phyloP scores from a whole-genome alignment of 2,113 vertebrate genomes.

The Arothron firmamentum region DNA sequence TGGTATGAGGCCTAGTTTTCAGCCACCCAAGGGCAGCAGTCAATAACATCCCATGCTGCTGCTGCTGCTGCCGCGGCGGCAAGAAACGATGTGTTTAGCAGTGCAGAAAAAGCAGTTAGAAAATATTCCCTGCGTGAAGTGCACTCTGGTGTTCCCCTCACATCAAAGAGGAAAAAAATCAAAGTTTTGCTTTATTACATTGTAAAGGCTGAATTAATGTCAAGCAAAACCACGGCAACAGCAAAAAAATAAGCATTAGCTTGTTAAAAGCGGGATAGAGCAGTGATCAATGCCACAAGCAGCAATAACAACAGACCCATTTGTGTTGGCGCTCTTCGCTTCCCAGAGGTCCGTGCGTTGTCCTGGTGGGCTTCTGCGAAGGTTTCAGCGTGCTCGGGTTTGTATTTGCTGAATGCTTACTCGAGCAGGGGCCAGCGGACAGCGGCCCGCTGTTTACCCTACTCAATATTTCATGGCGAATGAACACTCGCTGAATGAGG shows the following conservation, averaged over 20 bases:
- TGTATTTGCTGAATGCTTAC: slow-evolving; percentile 60
- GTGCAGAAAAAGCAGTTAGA: slow-evolving; percentile 6
- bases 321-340: slow-evolving; percentile 15
- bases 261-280: background rate
- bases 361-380: slow-evolving; percentile 29
- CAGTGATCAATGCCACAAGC: slow-evolving; percentile 17
- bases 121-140: slow-evolving; percentile 33
- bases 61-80: slow-evolving; percentile 1
- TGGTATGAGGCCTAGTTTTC: slow-evolving; percentile 63
- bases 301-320: slow-evolving; percentile 15
- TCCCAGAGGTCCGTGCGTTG: slow-evolving; percentile 51
- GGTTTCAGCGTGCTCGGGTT: slow-evolving; percentile 59
- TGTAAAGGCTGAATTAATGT: background rate
- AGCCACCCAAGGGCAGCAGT: slow-evolving; percentile 71
- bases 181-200: background rate
- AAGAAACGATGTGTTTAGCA: slow-evolving; percentile 7
- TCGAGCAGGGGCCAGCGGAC: slow-evolving; percentile 60
- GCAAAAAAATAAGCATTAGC: background rate
- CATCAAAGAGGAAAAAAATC: background rate
- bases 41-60: slow-evolving; percentile 57
- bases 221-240: background rate
- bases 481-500: slow-evolving; percentile 81
- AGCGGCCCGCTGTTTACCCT: slow-evolving; percentile 68
- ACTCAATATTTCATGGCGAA: slow-evolving; percentile 72
- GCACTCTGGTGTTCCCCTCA: slow-evolving; percentile 10